Base-by-base conservation (phyloP, 2,888 invertebrate species). In the Sarcophaga variegata region DNA sequence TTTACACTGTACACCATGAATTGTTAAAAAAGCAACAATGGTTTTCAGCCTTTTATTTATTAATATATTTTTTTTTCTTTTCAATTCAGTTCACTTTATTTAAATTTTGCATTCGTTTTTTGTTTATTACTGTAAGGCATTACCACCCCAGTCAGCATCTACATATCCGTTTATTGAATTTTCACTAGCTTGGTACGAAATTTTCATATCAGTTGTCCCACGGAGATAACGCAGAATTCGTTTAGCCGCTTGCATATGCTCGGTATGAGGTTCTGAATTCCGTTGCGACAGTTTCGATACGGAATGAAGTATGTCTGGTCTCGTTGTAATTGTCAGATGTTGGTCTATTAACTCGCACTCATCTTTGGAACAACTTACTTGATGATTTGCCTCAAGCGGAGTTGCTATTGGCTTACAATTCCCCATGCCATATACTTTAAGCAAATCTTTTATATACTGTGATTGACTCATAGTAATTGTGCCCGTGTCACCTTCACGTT, bases 291-390 rank as follows among this genome's bases (percentile, higher is more conserved):
- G 67, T 64, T 88, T 88, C 12, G 47, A 67, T 1, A 75, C 47
- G 1, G 72, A 62, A 27, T 74, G 86, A 4, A 85, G 25, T 54
- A 89, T 88, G 76, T 89, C 89, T 11, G 90, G 88, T 20, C 88
- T 66, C 1, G 86, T 82, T 5, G 70, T 76, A 22, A 76, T 78
- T 0, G 88, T 74, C 47, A 86, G 45, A 69, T 63, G 81, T 66
- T 82, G 66, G 14, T 89, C 77, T 12, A 79, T 78, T 25, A 45
- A 66, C 12, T 72, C 78, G 64, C 83, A 89, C 1, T 77, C 66
- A 14, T 71, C 62, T 11, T n/a, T 22, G 20, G 45, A 62, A 77
- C 88, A 88, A 12, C 82, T 59, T n/a, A 69, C 78, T 64, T 88
- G 85, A 60, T 80, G 83, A 11, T 85, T 80, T 17, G 86, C 59